A percentile compares a stretch with the other conserved stretches of the same genome.
Conservation (phyloP, 2,797 vertebrate species). For the Sorex maritimensis region DNA sequence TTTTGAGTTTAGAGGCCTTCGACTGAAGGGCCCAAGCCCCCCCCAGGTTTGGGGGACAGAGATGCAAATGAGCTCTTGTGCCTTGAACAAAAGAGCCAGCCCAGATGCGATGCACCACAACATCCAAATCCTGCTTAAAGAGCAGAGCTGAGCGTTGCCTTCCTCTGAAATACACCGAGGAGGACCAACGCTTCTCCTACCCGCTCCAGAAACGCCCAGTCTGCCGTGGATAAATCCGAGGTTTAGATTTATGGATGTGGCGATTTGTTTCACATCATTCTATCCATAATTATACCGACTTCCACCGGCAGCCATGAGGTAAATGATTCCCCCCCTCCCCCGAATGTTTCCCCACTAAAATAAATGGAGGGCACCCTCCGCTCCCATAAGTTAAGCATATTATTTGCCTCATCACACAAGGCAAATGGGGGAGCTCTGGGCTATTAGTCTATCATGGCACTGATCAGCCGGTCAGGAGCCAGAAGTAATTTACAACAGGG, state of each 20-base stretch:
- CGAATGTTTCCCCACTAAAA: slow-evolving; percentile 79
- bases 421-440: slow-evolving; percentile 79
- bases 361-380: slow-evolving; percentile 84
- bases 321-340: slow-evolving; percentile 83
- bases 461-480: slow-evolving; percentile 83
- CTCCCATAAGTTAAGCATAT: slow-evolving; percentile 84
- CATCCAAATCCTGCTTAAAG: not conserved
- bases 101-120: not conserved
- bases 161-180: not conserved
- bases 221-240: slow-evolving; percentile 67
- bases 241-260: slow-evolving; percentile 70
- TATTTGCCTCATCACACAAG: slow-evolving; percentile 86
- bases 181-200: not conserved
- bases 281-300: slow-evolving; percentile 75
- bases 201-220: not conserved
- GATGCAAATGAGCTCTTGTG: not conserved
- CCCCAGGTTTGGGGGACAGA: not conserved
- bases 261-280: slow-evolving; percentile 81
- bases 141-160: slow-evolving; percentile 7
- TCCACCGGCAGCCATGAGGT: slow-evolving; percentile 82
- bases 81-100: not conserved
- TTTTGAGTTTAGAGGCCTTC: not conserved
- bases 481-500: slow-evolving; percentile 84
- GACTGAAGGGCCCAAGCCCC: not conserved
- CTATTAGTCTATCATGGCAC: slow-evolving; percentile 84